Base-by-base conservation (phyloP, 2,888 invertebrate species). In the Mythimna loreyi region DNA sequence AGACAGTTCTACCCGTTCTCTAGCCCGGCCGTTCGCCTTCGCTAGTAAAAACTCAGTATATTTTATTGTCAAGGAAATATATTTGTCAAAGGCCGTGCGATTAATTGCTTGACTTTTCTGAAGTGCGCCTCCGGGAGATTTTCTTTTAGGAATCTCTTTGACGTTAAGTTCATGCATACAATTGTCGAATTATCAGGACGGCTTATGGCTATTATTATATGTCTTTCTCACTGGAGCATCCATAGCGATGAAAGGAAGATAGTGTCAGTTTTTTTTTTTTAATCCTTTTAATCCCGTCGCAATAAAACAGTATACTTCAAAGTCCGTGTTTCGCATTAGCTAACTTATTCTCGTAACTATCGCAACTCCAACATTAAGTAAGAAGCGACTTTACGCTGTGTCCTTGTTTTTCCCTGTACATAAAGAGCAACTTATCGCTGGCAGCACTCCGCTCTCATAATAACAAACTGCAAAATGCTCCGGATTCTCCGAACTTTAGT, bases 41-140 rank as follows among this genome's bases (percentile, higher is more conserved):
- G 89, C 89, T 91, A 90, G 91, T 93, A 94, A 93, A 94, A 94
- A 93, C 92, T 91, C 89, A 85, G 87, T 92, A 92, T 93, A 95
- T 93, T 94, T 94, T 94, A 94, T 94, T 94, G 92, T 94, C 91
- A 92, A 92, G 91, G 91, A 94, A 94, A 93, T 93, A 91, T 94
- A 93, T 95, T 93, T 94, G 92, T 92, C 93, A 92, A 93, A 93
- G 91, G 87, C 89, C 86, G 87, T 90, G 90, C 91, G 89, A 93
- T 92, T 94, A 94, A 92, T 94, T 92, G 91, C 86, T 89, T 83
- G 89, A 90, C 87, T 93, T 91, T 89, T 89, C 86, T 90, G 85
- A 86, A 90, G 86, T 90, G 86, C 82, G 85, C 85, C 86, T 86
- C 74, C 71, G 86, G 86, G 84, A 83, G 84, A 85, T 86, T 88